Base-by-base conservation (phyloP, 2,888 invertebrate genomes). In the Muschampia plurimacula region DNA sequence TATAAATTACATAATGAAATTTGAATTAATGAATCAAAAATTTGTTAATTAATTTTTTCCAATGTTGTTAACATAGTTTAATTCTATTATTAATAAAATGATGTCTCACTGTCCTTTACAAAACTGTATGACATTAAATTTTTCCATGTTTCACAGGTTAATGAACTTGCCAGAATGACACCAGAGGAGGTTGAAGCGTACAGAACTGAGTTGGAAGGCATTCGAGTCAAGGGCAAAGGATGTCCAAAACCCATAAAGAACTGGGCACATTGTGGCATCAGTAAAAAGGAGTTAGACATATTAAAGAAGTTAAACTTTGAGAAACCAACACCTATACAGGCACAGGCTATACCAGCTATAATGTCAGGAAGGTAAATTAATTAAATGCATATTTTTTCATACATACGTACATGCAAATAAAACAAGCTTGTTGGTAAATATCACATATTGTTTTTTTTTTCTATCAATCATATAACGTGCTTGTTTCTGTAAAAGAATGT, bases 241-340 rank as follows among this genome's bases (percentile, higher is more conserved):
- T 99, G 99, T 86, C 99, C 99, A 0, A 99, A 98, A 85, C 97
- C 98, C 0, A 98, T 99, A 74, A 98, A 96, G 92, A 96, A 97
- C 0, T 99, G 99, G 99, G 99, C 99, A 0, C 99, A 99, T 83
- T 99, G 99, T 87, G 99, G 99, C 6, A 98, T 99, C 28, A 98
- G 98, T 75, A 98, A 98, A 86, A 99, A 98, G 87, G 98, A 99
- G 86, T 95, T 99, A 89, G 99, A 99, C 82, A 96, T 97, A 77
- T 91, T 99, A 73, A 99, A 98, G 88, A 98, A 97, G 92, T 95
- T 97, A 73, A 96, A 96, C 74, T 99, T 98, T 89, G 98, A 99
- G 82, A 99, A 99, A 89, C 99, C 99, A 0, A 99, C 99, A 0
- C 99, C 99, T 0, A 99, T 99, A 83, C 99, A 99, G 91, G 97